Evolutionary conservation across 2,888 invertebrate species (phyloP), one percentile per base, ranked within the genome.

Genomic region (Athetis lepigone): DNA sequence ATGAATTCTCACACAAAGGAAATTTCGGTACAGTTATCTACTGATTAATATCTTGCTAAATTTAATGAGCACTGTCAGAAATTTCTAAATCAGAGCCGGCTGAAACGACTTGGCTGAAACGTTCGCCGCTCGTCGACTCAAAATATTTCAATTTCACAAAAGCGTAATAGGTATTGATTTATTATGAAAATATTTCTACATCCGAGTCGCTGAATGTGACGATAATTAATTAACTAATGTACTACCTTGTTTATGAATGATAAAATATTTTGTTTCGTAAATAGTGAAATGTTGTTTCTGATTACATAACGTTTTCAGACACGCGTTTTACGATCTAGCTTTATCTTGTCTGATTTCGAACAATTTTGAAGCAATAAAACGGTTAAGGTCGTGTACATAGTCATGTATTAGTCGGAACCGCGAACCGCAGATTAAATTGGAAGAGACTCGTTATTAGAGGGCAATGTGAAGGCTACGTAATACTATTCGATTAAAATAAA

Each of bases 321-420:
- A 81, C 68, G 77, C 55, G 65, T 57, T 56, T 47, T 29, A 60
- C 67, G 65, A 75, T 64, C 61, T 70, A 58, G 54, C 39, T 52
- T 47, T 79, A 80, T 83, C 79, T 81, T 81, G 82, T 82, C 80
- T 65, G 40, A 55, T 42, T 54, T 65, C 70, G 54, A 71, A 67
- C 61, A 64, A 75, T 80, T 76, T 75, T 50, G 65, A 68, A 70
- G 65, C 62, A 67, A 68, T 58, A 46, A 63, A 65, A 57, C 50
- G 9, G 27, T 46, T 61, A 59, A 79, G 74, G 74, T 74, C 66
- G 66, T 63, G 45, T 19, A 61, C 52, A 59, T 42, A 52, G 25
- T 45, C 33, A 27, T 57, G 27, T 60, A 25, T 60, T 59, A 29
- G 42, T 68, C 18, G 36, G n/a, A 67, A 59, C 50, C 23, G 47